Evolutionary conservation across 2,888 invertebrate species (phyloP).

Genomic region (Pterobdella sp.): DNA sequence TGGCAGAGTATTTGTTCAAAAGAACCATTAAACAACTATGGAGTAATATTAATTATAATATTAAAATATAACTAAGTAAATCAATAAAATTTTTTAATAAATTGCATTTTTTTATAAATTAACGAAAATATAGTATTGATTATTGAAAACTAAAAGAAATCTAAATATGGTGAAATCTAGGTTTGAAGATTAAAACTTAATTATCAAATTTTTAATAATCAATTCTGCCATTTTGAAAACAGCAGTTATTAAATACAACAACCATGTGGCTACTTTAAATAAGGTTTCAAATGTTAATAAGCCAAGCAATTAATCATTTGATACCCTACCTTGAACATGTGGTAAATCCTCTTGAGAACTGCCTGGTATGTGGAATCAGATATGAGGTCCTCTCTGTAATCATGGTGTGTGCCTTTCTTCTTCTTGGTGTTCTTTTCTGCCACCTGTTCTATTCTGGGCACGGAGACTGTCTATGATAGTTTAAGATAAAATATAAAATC

Average conservation of each 20-base stretch:
- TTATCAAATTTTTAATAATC: too few species aligned
- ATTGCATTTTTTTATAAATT: neutral
- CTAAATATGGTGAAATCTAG: too few species aligned
- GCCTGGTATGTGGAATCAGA: slow-evolving; percentile 67
- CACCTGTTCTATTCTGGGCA: slow-evolving; percentile 57
- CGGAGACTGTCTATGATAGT: slow-evolving; percentile 60
- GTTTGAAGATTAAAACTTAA: too few species aligned
- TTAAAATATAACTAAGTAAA: too few species aligned
- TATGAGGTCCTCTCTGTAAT: slow-evolving; percentile 74
- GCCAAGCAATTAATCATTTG: too few species aligned
- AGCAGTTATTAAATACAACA: too few species aligned
- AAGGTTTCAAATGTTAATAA: too few species aligned
- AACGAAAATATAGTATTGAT: neutral
- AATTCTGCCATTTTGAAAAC: too few species aligned
- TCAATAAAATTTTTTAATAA: neutral
- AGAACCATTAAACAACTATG: slow-evolving; percentile 70
- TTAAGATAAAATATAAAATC: neutral
- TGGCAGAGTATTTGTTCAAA: slow-evolving; percentile 61
- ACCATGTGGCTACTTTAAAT: too few species aligned
- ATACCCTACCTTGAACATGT: slow-evolving; percentile 64
- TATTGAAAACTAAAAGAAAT: slow-evolving; percentile 15
- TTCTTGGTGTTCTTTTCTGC: slow-evolving; percentile 48
- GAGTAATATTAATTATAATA: slow-evolving; percentile 15
- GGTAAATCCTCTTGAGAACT: slow-evolving; percentile 68
- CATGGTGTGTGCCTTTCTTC: slow-evolving; percentile 46